phyloP scores from a whole-genome alignment of 2,888 invertebrate species.

The Diarsia rubi region DNA sequence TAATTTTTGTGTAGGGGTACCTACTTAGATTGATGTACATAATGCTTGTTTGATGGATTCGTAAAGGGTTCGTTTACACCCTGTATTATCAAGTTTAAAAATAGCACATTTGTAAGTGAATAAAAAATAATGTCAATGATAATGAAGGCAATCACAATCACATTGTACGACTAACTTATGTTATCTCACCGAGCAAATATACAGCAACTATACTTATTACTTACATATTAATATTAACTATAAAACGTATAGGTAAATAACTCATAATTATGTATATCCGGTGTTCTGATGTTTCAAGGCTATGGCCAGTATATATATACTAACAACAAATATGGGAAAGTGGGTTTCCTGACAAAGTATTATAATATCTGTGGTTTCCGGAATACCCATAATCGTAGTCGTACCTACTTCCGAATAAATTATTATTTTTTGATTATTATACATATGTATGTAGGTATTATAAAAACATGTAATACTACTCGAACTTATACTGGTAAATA shows the following conservation, averaged over 20 bases:
- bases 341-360: slow-evolving; percentile 31
- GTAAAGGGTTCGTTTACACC: too few relatives aligned
- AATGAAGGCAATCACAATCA: slow-evolving; percentile 14
- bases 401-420: slow-evolving; percentile 43
- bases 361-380: too few relatives aligned
- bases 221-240: slow-evolving; percentile 22
- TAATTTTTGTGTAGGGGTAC: too few relatives aligned
- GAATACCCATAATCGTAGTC: slow-evolving; percentile 23
- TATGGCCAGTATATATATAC: slow-evolving; percentile 8
- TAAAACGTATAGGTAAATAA: slow-evolving; percentile 17
- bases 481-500: neutral
- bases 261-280: slow-evolving; percentile 23
- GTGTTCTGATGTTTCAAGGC: slow-evolving; percentile 39
- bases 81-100: neutral
- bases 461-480: neutral
- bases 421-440: neutral
- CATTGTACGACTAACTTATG: neutral
- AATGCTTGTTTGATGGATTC: too few relatives aligned
- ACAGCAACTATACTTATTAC: slow-evolving; percentile 10
- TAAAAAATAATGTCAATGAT: slow-evolving; percentile 11
- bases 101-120: too few relatives aligned
- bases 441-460: neutral
- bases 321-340: slow-evolving; percentile 2
- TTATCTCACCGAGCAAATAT: slow-evolving; percentile 6
- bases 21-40: too few relatives aligned